Conservation (phyloP, 92 coral and sea anemone genomes). For the Phenganax stokvisi region DNA sequence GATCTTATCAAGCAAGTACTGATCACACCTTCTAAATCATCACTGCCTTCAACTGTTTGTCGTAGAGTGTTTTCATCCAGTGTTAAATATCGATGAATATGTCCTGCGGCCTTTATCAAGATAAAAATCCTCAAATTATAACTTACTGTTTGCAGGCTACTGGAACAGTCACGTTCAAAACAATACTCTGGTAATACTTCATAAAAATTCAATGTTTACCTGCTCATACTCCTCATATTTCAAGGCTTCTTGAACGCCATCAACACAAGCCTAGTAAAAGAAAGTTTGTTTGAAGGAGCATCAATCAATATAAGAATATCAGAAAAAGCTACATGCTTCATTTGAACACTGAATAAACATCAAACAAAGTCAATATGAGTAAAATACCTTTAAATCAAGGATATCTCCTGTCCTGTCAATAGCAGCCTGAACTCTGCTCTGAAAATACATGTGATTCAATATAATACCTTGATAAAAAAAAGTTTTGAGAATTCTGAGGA, state of each 20-base stretch:
- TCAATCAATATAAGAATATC: not conserved
- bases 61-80: slow-evolving; percentile 71
- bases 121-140: too few species aligned
- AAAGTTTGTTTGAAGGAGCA: not conserved
- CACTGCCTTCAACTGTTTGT: slow-evolving; percentile 74
- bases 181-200: not conserved
- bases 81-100: slow-evolving; percentile 85
- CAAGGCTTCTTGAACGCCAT: slow-evolving; percentile 91
- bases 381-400: slow-evolving; percentile 76
- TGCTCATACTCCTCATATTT: slow-evolving; percentile 85
- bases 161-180: not conserved
- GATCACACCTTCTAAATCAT: slow-evolving; percentile 61
- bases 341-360: too few species aligned
- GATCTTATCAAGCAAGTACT: too few species aligned
- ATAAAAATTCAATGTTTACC: slow-evolving; percentile 29
- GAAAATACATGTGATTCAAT: not conserved
- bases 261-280: slow-evolving; percentile 77
- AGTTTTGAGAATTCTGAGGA: not conserved
- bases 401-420: slow-evolving; percentile 91
- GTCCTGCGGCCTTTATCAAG: slow-evolving; percentile 78
- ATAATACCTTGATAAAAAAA: not conserved
- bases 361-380: not conserved
- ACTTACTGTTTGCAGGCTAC: not conserved
- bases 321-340: not conserved
- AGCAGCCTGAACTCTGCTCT: slow-evolving; percentile 91